Evolutionary conservation across 2,888 invertebrate species (phyloP).

Genomic region (Amorpha juglandis): DNA sequence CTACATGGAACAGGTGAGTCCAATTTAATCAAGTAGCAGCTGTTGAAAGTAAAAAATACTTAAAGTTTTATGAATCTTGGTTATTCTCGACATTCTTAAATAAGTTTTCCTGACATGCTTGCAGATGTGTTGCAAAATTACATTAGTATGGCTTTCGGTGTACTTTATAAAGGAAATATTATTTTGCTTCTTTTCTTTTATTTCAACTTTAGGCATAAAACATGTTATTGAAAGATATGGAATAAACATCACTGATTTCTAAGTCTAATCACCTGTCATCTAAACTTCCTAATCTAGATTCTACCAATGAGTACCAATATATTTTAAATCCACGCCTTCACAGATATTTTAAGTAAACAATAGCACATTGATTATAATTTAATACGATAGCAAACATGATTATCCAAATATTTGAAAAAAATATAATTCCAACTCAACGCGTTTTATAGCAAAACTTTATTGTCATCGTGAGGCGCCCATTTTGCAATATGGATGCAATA

Average conservation of each 20-base stretch:
- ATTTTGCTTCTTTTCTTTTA: background rate
- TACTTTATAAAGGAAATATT: background rate
- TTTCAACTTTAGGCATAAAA: background rate
- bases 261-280: background rate
- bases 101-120: background rate
- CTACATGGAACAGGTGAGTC: slow-evolving; percentile 44
- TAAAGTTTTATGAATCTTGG: slow-evolving; percentile 1
- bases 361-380: background rate
- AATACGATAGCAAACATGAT: background rate
- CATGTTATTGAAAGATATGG: background rate
- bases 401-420: slow-evolving; percentile 12
- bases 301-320: slow-evolving; percentile 5
- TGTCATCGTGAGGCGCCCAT: slow-evolving; percentile 26
- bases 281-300: background rate
- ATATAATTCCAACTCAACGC: background rate
- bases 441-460: slow-evolving; percentile 5
- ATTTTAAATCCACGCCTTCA: background rate
- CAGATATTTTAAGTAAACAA: background rate
- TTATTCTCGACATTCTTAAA: background rate
- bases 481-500: slow-evolving; percentile 49
- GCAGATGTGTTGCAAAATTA: background rate
- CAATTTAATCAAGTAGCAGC: slow-evolving; percentile 30
- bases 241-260: background rate
- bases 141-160: too few relatives aligned
- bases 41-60: slow-evolving; percentile 6